Evolutionary conservation across 2,113 vertebrate genomes (phyloP).

Genomic region (Lethenteron reissneri): DNA sequence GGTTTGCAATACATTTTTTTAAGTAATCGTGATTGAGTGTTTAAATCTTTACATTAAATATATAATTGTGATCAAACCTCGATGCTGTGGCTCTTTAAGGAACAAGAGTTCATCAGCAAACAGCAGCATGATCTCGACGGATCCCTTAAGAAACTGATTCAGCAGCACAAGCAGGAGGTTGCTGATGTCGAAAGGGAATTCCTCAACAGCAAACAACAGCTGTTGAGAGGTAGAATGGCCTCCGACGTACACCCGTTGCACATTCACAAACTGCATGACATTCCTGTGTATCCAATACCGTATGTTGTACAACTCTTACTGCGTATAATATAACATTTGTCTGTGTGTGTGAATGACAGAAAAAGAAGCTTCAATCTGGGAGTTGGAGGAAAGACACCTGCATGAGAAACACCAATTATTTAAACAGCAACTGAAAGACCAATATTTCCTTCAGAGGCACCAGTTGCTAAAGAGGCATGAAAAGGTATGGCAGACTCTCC

Average conservation of each 20-base stretch:
- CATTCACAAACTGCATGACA: too few relatives aligned
- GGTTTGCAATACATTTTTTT: too few relatives aligned
- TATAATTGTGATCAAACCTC: not conserved
- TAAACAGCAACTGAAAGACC: slow-evolving; percentile 93
- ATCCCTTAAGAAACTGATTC: not conserved
- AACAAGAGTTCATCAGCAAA: not conserved
- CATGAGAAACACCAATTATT: slow-evolving; percentile 65
- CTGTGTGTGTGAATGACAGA: slow-evolving; percentile 21
- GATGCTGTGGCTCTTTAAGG: not conserved
- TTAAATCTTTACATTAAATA: slow-evolving; percentile 1
- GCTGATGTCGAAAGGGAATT: not conserved
- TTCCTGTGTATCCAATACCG: too few relatives aligned
- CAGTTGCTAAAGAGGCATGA: slow-evolving; percentile 75
- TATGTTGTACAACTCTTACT: too few relatives aligned
- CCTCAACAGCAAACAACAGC: slow-evolving; percentile 2
- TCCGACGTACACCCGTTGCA: too few relatives aligned
- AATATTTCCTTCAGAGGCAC: slow-evolving; percentile 85
- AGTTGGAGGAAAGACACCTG: slow-evolving; percentile 61
- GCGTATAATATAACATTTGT: too few relatives aligned
- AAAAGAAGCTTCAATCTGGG: slow-evolving; percentile 53
- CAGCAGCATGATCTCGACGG: not conserved
- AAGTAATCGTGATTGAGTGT: too few relatives aligned
- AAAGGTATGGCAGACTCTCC: slow-evolving; percentile 34
- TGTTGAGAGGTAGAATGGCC: not conserved
- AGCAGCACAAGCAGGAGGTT: slow-evolving; percentile 1